These are phyloP conservation scores for Aix galericulata DNA, from an alignment of 2,113 vertebrate genomes.

Conservation along the genomic window DNA sequence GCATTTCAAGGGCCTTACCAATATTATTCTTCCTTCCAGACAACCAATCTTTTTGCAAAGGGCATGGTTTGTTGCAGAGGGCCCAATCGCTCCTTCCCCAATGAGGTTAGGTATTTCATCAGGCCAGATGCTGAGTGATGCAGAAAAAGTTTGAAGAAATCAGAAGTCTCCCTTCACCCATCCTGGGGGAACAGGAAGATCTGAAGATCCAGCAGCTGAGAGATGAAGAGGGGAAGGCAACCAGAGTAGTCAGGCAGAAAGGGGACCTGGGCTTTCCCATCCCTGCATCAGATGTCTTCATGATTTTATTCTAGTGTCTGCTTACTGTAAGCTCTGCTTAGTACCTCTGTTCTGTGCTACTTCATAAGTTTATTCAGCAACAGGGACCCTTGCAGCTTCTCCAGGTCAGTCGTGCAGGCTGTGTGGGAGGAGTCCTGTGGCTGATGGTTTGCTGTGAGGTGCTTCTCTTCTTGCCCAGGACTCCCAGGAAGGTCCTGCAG, in stretches of 20 bases:
- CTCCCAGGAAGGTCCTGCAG: neutral
- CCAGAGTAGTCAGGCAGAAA: neutral
- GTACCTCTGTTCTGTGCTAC: neutral
- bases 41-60: neutral
- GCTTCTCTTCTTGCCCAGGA: neutral
- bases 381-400: neutral
- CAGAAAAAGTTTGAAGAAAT: neutral
- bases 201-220: neutral
- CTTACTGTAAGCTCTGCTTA: too few species aligned
- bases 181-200: neutral
- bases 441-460: neutral
- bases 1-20: neutral
- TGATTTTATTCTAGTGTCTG: neutral
- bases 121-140: neutral
- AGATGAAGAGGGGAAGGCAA: neutral
- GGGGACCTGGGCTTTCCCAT: neutral
- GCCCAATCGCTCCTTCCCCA: neutral
- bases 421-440: neutral
- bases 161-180: neutral
- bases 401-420: accelerated
- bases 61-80: neutral
- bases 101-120: neutral
- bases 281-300: neutral
- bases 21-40: neutral
- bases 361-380: neutral